phyloP scores from a whole-genome alignment of 2,888 invertebrate species.

The Danaus chrysippus region DNA sequence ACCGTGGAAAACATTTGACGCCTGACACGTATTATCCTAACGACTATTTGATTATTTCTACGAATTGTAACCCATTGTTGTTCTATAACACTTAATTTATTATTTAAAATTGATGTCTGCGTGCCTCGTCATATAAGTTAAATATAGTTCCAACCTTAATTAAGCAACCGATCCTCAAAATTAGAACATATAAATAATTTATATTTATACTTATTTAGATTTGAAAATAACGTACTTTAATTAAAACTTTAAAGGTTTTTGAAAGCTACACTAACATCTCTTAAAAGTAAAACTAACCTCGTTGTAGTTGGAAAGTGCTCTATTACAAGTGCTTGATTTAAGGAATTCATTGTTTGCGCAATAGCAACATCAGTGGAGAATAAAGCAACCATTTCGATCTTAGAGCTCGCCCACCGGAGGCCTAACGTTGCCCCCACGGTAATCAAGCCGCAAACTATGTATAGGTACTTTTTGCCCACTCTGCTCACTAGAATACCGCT shows the following conservation, averaged over 20 bases:
- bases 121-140: constrained; percentile 14
- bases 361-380: constrained; percentile 49
- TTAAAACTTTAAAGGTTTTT: too few relatives aligned
- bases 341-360: constrained; percentile 45
- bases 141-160: too few relatives aligned
- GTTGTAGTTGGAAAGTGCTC: constrained; percentile 53
- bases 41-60: constrained; percentile 24
- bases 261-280: too few relatives aligned
- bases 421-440: constrained; percentile 40
- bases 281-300: constrained; percentile 37
- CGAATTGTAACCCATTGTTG: constrained; percentile 14
- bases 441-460: constrained; percentile 38
- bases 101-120: too few relatives aligned
- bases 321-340: constrained; percentile 44
- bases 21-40: constrained; percentile 13
- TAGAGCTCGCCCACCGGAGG: constrained; percentile 48
- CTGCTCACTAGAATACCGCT: constrained; percentile 43
- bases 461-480: constrained; percentile 50
- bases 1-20: constrained; percentile 3
- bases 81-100: too few relatives aligned
- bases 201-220: too few relatives aligned
- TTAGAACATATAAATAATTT: too few relatives aligned
- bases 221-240: too few relatives aligned
- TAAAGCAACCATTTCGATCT: constrained; percentile 45
- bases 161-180: too few relatives aligned